phyloP scores from a whole-genome alignment of 2,888 invertebrate genomes.

The Tetragonula carbonaria region DNA sequence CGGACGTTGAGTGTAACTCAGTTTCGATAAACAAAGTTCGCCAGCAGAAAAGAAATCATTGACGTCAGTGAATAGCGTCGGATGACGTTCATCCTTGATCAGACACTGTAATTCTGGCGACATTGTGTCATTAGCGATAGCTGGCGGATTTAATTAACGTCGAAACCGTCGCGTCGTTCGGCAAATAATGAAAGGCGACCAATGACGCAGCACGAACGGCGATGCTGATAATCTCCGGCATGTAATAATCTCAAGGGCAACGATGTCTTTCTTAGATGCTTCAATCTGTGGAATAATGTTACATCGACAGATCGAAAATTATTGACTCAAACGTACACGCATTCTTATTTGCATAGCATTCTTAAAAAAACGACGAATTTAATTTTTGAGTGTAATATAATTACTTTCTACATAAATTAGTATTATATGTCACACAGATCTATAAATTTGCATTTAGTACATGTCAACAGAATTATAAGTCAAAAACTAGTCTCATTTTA shows the following conservation, averaged over 20 bases:
- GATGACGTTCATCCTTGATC: constrained; percentile 14
- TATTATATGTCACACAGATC: no score
- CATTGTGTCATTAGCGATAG: constrained; percentile 27
- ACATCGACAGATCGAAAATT: neutral
- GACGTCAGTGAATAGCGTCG: neutral
- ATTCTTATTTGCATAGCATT: no score
- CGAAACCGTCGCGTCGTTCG: constrained; percentile 3
- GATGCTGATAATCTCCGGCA: neutral
- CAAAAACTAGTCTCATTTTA: no score
- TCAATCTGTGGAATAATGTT: neutral
- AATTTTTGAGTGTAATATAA: no score
- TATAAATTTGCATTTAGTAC: no score
- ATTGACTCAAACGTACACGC: neutral
- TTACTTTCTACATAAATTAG: no score
- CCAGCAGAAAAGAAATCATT: neutral
- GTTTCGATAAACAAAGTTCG: no score
- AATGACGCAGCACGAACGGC: neutral
- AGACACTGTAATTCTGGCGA: constrained; percentile 19
- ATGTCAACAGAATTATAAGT: no score
- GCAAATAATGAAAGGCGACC: constrained; percentile 21
- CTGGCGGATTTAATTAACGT: constrained; percentile 15
- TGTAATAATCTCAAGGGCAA: neutral
- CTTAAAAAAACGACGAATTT: no score
- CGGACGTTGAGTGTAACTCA: no score
- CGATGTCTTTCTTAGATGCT: neutral